Conservation (phyloP, 2,113 vertebrate species). For the Phycodurus eques region DNA sequence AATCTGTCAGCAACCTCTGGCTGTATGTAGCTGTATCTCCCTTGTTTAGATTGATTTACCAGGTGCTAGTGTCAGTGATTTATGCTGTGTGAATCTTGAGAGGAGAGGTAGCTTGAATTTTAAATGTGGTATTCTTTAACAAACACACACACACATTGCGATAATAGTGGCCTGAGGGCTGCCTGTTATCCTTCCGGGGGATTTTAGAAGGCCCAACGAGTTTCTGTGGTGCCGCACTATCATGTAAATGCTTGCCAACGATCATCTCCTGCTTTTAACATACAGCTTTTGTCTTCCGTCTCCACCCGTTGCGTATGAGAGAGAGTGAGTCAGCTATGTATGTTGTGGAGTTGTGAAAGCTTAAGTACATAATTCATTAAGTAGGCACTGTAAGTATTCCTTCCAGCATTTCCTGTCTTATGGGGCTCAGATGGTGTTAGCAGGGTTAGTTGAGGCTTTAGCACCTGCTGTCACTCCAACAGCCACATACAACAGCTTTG, state of each 20-base stretch:
- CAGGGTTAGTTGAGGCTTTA: constrained; percentile 60
- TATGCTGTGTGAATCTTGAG: constrained; percentile 25
- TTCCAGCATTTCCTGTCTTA: constrained; percentile 65
- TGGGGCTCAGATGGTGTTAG: constrained; percentile 56
- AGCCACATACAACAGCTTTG: constrained; percentile 50
- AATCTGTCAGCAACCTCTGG: neutral
- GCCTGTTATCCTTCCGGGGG: constrained; percentile 21
- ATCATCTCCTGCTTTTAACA: constrained; percentile 43
- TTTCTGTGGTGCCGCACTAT: constrained; percentile 53
- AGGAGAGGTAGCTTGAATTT: constrained; percentile 28
- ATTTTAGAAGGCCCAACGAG: constrained; percentile 33
- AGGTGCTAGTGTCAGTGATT: constrained; percentile 25
- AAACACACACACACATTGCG: constrained; percentile 11
- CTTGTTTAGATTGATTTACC: constrained; percentile 13
- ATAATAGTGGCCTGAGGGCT: constrained; percentile 30
- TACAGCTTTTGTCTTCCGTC: constrained; percentile 41
- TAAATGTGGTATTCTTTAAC: constrained; percentile 32
- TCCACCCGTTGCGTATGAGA: constrained; percentile 13
- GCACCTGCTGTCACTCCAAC: constrained; percentile 65
- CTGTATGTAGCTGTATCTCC: neutral
- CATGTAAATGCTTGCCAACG: constrained; percentile 57
- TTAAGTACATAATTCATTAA: constrained; percentile 38
- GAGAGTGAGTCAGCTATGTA: constrained; percentile 17
- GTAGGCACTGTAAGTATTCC: constrained; percentile 46
- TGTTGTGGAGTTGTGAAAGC: constrained; percentile 15